Conservation (phyloP, 2,888 invertebrate genomes). For the Ophion slaviceki region DNA sequence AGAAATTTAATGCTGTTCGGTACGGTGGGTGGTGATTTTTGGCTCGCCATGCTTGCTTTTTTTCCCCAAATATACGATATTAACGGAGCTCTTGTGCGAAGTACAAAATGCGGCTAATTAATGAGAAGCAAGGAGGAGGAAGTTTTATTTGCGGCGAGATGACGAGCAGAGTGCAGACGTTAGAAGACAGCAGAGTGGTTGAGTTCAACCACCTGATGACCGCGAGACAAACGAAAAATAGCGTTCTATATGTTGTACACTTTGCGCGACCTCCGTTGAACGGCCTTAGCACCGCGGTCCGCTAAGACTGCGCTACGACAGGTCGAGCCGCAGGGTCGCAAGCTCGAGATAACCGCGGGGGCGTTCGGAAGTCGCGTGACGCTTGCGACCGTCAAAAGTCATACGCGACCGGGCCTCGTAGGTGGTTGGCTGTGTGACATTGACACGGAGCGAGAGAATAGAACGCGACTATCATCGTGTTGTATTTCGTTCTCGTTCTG, state of each 20-base stretch:
- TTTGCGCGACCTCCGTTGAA: constrained; percentile 39
- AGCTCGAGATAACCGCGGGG: neutral
- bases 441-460: neutral
- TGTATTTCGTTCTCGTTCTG: neutral
- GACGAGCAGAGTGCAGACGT: too few relatives aligned
- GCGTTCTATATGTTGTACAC: neutral
- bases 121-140: neutral
- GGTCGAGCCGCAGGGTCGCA: constrained; percentile 23
- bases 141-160: too few relatives aligned
- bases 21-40: constrained; percentile 79
- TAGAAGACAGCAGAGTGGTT: neutral
- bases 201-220: constrained; percentile 56
- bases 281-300: constrained; percentile 34
- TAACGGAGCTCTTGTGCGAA: neutral
- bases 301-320: constrained; percentile 18
- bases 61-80: neutral
- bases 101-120: neutral
- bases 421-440: neutral
- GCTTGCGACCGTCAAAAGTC: constrained; percentile 3
- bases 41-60: constrained; percentile 73
- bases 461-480: neutral
- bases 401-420: neutral
- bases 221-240: constrained; percentile 6
- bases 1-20: constrained; percentile 80
- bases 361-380: constrained; percentile 39